Conservation (phyloP, 1,140 invertebrate species). For the Hycleus cichorii region DNA sequence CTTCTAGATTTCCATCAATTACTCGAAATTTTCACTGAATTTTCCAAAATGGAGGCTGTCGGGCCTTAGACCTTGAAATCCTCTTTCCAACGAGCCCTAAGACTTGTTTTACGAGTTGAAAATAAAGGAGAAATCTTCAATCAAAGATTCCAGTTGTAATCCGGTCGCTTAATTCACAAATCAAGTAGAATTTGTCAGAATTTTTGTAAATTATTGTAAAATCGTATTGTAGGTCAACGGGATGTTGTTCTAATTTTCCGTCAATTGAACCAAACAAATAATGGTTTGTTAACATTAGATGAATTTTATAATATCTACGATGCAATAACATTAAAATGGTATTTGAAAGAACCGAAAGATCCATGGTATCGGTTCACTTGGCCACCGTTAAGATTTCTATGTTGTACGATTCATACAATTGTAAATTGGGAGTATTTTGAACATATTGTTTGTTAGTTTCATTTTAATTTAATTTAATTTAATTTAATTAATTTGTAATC, state of each 20-base stretch:
- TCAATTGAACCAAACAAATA: constrained; percentile 62
- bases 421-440: constrained; percentile 67
- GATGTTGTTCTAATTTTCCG: constrained; percentile 79
- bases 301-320: constrained; percentile 80
- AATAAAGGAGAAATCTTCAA: no score
- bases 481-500: background rate
- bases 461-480: background rate
- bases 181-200: no score
- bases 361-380: constrained; percentile 63
- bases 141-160: no score
- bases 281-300: constrained; percentile 56
- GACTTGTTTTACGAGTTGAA: no score
- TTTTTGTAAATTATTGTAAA: no score
- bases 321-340: constrained; percentile 64
- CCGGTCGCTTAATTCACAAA: no score
- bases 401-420: constrained; percentile 52
- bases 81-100: no score
- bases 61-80: no score
- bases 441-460: constrained; percentile 60
- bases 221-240: constrained; percentile 50
- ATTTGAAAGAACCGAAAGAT: constrained; percentile 54
- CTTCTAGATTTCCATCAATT: no score
- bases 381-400: constrained; percentile 54
- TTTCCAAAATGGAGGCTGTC: no score
- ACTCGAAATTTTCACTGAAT: no score